A percentile compares a stretch with the other conserved stretches of the same genome.
Evolutionary conservation across 2,888 invertebrate genomes (phyloP).

Genomic region (Cheiracanthium punctorium): DNA sequence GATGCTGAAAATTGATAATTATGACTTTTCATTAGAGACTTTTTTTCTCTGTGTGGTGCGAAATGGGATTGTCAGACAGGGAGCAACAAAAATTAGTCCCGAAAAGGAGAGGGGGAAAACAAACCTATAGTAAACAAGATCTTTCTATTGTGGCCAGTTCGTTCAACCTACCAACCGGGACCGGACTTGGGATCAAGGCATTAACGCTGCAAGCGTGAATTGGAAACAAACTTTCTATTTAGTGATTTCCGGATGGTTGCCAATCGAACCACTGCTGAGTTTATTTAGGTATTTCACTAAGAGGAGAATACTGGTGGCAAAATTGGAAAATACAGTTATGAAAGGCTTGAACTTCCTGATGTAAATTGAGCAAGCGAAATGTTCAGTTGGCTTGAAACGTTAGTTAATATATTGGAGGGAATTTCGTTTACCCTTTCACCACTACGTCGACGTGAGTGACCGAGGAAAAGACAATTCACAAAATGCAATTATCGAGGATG

Average conservation of each 20-base stretch:
- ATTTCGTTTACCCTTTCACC: no score
- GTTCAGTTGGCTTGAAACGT: no score
- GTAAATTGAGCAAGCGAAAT: no score
- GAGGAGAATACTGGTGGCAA: background rate
- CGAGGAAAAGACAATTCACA: no score
- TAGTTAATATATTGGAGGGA: no score
- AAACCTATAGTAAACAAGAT: background rate
- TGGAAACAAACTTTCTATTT: conserved; percentile 12
- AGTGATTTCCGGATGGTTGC: background rate
- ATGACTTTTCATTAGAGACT: background rate
- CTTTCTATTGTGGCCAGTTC: background rate
- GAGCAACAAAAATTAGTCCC: background rate
- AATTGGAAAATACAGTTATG: background rate
- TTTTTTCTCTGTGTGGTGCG: background rate
- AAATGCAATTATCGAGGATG: no score
- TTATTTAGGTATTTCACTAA: background rate
- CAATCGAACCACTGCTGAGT: background rate
- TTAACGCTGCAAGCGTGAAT: conserved; percentile 4
- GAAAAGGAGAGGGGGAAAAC: background rate
- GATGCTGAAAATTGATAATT: conserved; percentile 8
- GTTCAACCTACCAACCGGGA: conserved; percentile 1
- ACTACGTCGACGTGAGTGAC: no score
- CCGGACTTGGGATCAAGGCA: background rate
- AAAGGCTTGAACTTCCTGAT: background rate
- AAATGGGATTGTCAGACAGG: background rate